Evolutionary conservation across 2,113 vertebrate genomes (phyloP), one percentile per base, ranked within the genome.

Genomic region (Myocastor coypus): DNA sequence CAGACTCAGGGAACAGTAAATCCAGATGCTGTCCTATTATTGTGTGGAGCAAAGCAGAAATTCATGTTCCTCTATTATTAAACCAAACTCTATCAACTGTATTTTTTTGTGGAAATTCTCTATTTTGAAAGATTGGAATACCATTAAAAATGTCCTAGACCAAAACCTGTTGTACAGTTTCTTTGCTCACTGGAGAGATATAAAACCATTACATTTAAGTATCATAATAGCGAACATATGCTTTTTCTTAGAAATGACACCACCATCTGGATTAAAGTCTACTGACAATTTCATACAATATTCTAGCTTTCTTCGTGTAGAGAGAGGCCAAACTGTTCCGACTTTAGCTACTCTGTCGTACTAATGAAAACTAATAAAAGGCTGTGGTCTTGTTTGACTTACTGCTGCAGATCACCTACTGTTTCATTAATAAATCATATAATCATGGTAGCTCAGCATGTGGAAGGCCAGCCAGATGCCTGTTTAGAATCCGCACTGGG

Each of bases 191-290:
- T 98, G 96, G 98, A 98, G 98, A 98, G 98, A 98, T 98, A 98
- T 98, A 98, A 98, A 98, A 98, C 98, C 98, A 98, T 98, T 98
- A 98, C 98, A 98, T 98, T 98, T 98, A 98, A 98, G 98, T 97
- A 98, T 98, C 98, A 98, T 99, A 99, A 99, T 98, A 98, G 98
- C 98, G 98, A 98, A 97, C 98, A 99, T 99, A 99, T 99, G 98
- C 98, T 98, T 98, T 98, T 99, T 98, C 98, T 98, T 98, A 98
- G 98, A 98, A 98, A 98, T 97, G 98, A 98, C 98, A 98, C 98
- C 96, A 93, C 98, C 98, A 99, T 99, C 98, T 99, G 98, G 98
- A 98, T 98, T 98, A 98, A 98, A 97, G 98, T 98, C 98, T 98
- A 97, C 96, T 98, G 97, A 98, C 98, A 97, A 98, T 98, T 98